Conservation (phyloP, 2,888 invertebrate species). For the Euproctis similis region DNA sequence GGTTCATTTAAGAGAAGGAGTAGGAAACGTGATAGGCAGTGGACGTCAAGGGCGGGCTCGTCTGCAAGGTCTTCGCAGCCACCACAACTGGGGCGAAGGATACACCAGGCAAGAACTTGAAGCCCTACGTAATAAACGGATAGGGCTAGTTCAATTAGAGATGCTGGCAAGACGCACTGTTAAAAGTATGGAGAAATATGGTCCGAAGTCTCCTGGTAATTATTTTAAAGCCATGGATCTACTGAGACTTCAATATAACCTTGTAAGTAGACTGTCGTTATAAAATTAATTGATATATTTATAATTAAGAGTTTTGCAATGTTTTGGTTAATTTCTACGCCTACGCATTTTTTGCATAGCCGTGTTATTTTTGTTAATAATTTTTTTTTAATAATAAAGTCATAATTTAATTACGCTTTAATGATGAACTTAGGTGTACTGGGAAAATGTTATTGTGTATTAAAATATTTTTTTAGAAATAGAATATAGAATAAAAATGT, state of each 20-base stretch:
- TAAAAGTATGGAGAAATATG: slow-evolving; percentile 35
- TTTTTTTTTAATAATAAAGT: no score
- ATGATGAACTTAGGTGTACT: no score
- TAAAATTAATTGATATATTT: no score
- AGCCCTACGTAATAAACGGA: slow-evolving; percentile 22
- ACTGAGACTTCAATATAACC: slow-evolving; percentile 39
- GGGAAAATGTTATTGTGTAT: no score
- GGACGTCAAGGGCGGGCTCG: slow-evolving; percentile 15
- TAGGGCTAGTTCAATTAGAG: slow-evolving; percentile 33
- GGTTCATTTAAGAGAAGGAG: slow-evolving; percentile 34
- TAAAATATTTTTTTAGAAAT: no score
- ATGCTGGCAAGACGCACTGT: slow-evolving; percentile 28
- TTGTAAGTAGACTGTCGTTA: slow-evolving; percentile 33
- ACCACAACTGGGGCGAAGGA: slow-evolving; percentile 32
- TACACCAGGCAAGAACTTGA: slow-evolving; percentile 23
- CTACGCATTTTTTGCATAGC: no score
- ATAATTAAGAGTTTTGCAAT: no score
- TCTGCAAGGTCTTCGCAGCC: slow-evolving; percentile 17
- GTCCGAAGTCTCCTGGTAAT: slow-evolving; percentile 22
- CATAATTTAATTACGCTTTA: no score
- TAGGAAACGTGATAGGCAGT: slow-evolving; percentile 23
- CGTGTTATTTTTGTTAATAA: no score
- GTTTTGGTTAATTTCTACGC: no score
- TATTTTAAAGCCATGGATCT: slow-evolving; percentile 36
- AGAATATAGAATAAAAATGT: no score